phyloP scores from a whole-genome alignment of 2,888 invertebrate genomes.

The Gastracanthus pulcherrimus region DNA sequence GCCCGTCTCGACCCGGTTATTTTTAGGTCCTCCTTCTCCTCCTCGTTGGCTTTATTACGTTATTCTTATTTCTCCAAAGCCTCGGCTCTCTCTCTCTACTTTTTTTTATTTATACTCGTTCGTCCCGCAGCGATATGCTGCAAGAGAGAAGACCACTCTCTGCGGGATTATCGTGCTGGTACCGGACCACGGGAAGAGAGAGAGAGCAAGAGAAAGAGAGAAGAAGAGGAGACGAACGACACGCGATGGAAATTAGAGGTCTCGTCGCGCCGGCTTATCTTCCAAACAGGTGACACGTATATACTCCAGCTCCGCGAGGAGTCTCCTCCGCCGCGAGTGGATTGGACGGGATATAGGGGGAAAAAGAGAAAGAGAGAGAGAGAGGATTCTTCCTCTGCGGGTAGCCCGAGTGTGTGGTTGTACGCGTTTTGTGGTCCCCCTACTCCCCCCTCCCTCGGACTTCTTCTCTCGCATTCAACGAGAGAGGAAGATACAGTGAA shows the following conservation, averaged over 20 bases:
- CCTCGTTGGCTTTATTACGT: slow-evolving; percentile 30
- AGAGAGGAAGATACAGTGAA: slow-evolving; percentile 50
- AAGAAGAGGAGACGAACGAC: slow-evolving; percentile 44
- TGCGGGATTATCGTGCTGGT: slow-evolving; percentile 32
- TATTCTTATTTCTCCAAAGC: slow-evolving; percentile 38
- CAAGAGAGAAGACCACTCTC: slow-evolving; percentile 25
- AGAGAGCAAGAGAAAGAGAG: not conserved
- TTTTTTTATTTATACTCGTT: slow-evolving; percentile 39
- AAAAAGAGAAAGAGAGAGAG: slow-evolving; percentile 10
- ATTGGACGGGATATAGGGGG: not conserved
- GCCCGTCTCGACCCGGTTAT: slow-evolving; percentile 18
- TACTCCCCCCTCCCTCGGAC: slow-evolving; percentile 25
- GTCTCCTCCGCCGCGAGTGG: not conserved
- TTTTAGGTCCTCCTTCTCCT: slow-evolving; percentile 16
- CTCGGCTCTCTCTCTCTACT: not conserved
- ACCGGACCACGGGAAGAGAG: not conserved
- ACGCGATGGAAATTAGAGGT: slow-evolving; percentile 61
- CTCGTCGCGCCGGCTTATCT: slow-evolving; percentile 59
- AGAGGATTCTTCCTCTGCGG: slow-evolving; percentile 44
- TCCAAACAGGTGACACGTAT: slow-evolving; percentile 59
- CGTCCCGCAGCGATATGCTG: slow-evolving; percentile 27
- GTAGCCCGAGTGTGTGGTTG: slow-evolving; percentile 41
- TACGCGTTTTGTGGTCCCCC: slow-evolving; percentile 55
- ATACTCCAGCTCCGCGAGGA: slow-evolving; percentile 42
- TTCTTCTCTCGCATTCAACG: slow-evolving; percentile 38